These are phyloP conservation scores for Tenthredo notha DNA, from an alignment of 2,888 invertebrate genomes.

Conservation along the genomic window DNA sequence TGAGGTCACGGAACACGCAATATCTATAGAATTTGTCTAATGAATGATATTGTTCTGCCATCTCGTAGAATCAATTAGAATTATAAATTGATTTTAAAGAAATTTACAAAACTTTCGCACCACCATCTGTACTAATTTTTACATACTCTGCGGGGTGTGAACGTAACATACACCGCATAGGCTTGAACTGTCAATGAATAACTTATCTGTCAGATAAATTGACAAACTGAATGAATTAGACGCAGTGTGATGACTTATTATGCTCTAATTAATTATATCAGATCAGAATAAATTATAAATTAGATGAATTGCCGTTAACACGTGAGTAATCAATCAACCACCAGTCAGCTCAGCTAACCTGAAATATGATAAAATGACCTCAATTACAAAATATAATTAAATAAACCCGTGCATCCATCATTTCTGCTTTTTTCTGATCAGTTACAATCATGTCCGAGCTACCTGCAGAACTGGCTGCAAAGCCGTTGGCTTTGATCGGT, in stretches of 20 bases:
- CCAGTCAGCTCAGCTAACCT: not conserved
- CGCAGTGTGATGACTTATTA: not conserved
- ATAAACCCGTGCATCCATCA: not conserved
- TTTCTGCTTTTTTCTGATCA: not conserved
- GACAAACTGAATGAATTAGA: not conserved
- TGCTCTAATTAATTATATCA: not conserved
- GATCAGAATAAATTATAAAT: not conserved
- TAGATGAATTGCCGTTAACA: not conserved
- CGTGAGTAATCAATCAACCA: not conserved
- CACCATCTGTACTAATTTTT: not conserved
- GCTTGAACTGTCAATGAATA: conserved; percentile 8
- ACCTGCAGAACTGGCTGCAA: conserved; percentile 90
- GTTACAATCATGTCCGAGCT: conserved; percentile 80
- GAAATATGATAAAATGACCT: not conserved
- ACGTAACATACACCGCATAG: not conserved
- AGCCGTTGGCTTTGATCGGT: conserved; percentile 92
- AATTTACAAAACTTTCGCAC: no score
- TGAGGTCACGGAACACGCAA: no score
- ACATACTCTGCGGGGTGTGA: not conserved
- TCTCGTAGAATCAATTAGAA: not conserved
- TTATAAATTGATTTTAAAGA: not conserved
- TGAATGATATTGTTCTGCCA: not conserved
- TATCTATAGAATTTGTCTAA: no score
- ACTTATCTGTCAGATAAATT: conserved; percentile 25
- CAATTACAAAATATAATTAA: not conserved